A percentile compares a stretch with the other conserved stretches of the same genome.
These are phyloP conservation scores for Mnemiopsis leidyi DNA, from an alignment of 37 sponge, comb jelly and placozoan species.

Conservation along the genomic window DNA sequence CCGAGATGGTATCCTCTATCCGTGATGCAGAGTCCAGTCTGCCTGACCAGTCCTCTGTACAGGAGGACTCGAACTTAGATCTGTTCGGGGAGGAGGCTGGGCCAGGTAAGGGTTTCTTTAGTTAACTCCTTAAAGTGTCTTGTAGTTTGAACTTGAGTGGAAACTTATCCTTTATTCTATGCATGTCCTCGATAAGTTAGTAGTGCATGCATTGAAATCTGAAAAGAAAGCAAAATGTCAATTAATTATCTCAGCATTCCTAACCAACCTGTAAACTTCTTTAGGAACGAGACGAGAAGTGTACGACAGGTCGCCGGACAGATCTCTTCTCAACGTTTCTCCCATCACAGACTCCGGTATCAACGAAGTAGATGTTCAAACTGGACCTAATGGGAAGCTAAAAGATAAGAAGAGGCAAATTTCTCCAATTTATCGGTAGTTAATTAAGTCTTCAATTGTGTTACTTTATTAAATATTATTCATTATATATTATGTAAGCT, in stretches of 20 bases:
- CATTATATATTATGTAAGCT: too few relatives aligned
- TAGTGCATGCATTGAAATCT: too few relatives aligned
- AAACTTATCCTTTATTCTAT: too few relatives aligned
- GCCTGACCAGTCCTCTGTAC: not conserved
- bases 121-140: too few relatives aligned
- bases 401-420: not conserved
- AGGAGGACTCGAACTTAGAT: conserved; percentile 45
- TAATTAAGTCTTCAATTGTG: not conserved
- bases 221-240: too few relatives aligned
- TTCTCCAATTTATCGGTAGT: not conserved
- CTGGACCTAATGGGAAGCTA: too few relatives aligned
- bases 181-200: too few relatives aligned
- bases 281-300: not conserved
- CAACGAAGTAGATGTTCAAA: not conserved
- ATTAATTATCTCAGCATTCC: not conserved
- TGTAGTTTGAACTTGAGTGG: too few relatives aligned
- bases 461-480: too few relatives aligned
- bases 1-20: not conserved
- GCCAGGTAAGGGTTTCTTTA: too few relatives aligned
- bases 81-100: conserved; percentile 12
- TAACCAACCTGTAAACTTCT: not conserved
- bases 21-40: not conserved
- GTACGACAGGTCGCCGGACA: conserved; percentile 20
- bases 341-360: conserved; percentile 46
- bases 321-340: conserved; percentile 27